Evolutionary conservation across 2,113 vertebrate genomes (phyloP).

Genomic region (Phaethornis superciliosus): DNA sequence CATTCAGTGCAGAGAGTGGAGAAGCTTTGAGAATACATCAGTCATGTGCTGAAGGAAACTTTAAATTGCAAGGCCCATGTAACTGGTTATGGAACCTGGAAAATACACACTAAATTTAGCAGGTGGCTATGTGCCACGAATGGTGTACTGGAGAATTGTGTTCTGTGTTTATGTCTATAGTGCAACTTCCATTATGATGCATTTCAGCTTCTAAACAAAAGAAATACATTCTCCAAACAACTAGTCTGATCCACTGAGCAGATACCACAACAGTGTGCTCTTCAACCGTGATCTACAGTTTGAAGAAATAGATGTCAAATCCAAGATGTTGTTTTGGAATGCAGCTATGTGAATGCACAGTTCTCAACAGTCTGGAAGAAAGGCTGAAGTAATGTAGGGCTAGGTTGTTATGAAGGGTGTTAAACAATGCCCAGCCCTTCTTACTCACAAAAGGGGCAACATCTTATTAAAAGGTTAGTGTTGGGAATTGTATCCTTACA

Average conservation of each 20-base stretch:
- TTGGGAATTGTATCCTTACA: not conserved
- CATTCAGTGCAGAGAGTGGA: not conserved
- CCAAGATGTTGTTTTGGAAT: not conserved
- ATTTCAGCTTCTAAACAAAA: not conserved
- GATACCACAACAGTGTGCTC: not conserved
- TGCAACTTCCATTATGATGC: not conserved
- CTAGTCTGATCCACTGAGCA: not conserved
- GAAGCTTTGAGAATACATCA: not conserved
- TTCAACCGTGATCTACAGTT: not conserved
- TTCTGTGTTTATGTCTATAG: not conserved
- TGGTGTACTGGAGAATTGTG: not conserved
- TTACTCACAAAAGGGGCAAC: not conserved
- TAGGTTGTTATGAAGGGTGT: not conserved
- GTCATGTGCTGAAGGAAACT: fast-evolving
- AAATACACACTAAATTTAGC: not conserved
- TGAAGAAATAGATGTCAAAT: not conserved
- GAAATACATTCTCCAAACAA: not conserved
- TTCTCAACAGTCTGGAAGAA: not conserved
- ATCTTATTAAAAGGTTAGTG: not conserved
- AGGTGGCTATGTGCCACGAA: not conserved
- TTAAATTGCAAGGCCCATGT: not conserved
- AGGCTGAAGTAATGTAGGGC: not conserved
- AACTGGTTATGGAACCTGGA: not conserved
- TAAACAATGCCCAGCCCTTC: not conserved
- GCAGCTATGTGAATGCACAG: not conserved